Percentiles rank a stretch among this genome's conserved stretches.
Evolutionary conservation across 2,888 invertebrate species (phyloP).

Genomic region (Eucera pruinosa): DNA sequence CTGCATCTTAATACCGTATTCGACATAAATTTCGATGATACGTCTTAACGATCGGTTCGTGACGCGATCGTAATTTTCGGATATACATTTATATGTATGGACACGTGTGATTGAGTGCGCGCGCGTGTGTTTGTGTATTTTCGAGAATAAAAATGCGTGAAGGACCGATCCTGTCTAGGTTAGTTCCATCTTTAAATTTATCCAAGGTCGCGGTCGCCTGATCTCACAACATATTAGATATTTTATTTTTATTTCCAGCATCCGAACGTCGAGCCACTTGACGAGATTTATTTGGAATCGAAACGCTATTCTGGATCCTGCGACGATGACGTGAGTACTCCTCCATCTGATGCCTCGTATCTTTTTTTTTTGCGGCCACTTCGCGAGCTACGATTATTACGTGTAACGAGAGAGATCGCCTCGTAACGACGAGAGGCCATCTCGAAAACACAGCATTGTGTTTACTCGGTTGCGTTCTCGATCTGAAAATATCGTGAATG

Average conservation of each 20-base stretch:
- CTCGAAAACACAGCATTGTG: constrained; percentile 32
- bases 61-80: not conserved
- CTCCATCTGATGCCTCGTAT: not conserved
- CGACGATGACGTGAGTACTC: constrained; percentile 28
- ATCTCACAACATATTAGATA: constrained; percentile 19
- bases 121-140: no score
- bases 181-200: constrained; percentile 45
- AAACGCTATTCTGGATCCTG: constrained; percentile 37
- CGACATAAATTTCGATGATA: constrained; percentile 2
- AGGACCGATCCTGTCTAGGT: not conserved
- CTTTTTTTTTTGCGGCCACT: not conserved
- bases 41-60: not conserved
- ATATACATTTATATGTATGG: not conserved
- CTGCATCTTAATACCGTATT: not conserved
- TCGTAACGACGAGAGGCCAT: not conserved
- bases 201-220: constrained; percentile 35
- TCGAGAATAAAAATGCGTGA: not conserved
- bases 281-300: constrained; percentile 46
- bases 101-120: not conserved
- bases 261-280: constrained; percentile 28
- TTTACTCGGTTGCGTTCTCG: constrained; percentile 25
- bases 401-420: constrained; percentile 6
- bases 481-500: constrained; percentile 48
- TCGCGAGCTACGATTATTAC: not conserved
- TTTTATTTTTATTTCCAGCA: constrained; percentile 38